Conservation (phyloP, 1,140 invertebrate species). For the Bombus waltoni region DNA sequence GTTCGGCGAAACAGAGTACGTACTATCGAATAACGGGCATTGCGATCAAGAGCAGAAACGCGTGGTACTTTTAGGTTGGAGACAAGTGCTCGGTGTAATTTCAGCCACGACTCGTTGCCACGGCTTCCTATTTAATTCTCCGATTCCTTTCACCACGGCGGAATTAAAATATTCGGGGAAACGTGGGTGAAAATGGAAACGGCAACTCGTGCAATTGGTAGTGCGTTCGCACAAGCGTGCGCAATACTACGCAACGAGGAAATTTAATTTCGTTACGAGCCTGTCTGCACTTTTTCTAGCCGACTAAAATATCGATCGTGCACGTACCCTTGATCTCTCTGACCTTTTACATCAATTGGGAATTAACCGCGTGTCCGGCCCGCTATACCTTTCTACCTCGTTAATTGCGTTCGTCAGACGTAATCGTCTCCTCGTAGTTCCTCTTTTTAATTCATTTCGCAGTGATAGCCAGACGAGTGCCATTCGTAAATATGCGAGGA, state of each 20-base stretch:
- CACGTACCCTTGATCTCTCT: background rate
- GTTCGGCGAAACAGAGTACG: too few species aligned
- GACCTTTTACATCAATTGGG: background rate
- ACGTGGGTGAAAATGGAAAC: slow-evolving; percentile 23
- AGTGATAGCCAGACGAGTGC: background rate
- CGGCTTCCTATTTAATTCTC: slow-evolving; percentile 43
- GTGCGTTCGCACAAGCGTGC: background rate
- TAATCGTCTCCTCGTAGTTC: background rate
- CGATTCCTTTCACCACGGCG: background rate
- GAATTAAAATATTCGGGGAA: slow-evolving; percentile 48
- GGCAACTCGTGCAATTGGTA: slow-evolving; percentile 40
- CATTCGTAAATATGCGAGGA: background rate
- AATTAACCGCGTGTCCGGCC: background rate
- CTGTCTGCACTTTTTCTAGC: background rate
- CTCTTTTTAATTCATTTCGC: background rate
- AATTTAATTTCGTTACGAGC: slow-evolving; percentile 53
- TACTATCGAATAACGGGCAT: background rate
- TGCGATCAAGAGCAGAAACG: background rate
- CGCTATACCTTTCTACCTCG: background rate
- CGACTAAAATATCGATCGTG: slow-evolving; percentile 27
- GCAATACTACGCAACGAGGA: background rate
- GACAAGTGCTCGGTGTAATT: slow-evolving; percentile 25
- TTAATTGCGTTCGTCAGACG: background rate
- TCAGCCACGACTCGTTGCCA: slow-evolving; percentile 11
- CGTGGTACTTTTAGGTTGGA: background rate